Evolutionary conservation across 2,888 invertebrate species (phyloP), one percentile per base, ranked within the genome.

Genomic region (Pseudanteris insignis): DNA sequence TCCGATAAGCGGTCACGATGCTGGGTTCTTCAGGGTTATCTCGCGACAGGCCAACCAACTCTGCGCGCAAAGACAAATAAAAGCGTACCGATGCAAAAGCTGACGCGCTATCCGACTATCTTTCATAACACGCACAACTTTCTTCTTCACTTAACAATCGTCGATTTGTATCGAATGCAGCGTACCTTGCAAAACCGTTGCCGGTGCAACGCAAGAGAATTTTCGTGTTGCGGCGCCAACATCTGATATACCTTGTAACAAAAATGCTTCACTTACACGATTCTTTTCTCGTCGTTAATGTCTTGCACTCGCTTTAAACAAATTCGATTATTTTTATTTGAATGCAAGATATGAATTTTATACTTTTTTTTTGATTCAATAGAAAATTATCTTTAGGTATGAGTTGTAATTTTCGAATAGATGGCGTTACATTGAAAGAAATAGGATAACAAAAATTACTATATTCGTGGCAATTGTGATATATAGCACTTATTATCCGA

Each of bases 21-120:
- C 74, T 69, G 70, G 70, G 69, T 72, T 75, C 73, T 71, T 78
- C 77, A 79, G 79, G 79, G 79, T 79, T 79, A 79, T 79, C 79
- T 72, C 65, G 66, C 72, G 68, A 66, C 75, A 74, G 78, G 79
- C 76, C 79, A 79, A 78, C 74, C 78, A 79, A 79, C 79, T 73
- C 76, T 61, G 36, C 38, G 18, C 55, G 46, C 26, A 30, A 54
- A 43, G 26, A 30, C 53, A 57, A 68, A 66, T 46, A 55, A 63
- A 62, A 65, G 48, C 61, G 44, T 50, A 25, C 32, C 40, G 51
- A 47, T 48, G 57, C 63, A 30, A 47, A 40, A 38, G 59, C 64
- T 64, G 60, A 58, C 59, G 51, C 24, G 41, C 58, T 58, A 50
- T 58, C 47, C 44, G 43, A 26, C 46, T 63, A 63, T 65, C 62